These are phyloP conservation scores for Melanargia galathea DNA, from an alignment of 2,888 invertebrate genomes.

Conservation along the genomic window DNA sequence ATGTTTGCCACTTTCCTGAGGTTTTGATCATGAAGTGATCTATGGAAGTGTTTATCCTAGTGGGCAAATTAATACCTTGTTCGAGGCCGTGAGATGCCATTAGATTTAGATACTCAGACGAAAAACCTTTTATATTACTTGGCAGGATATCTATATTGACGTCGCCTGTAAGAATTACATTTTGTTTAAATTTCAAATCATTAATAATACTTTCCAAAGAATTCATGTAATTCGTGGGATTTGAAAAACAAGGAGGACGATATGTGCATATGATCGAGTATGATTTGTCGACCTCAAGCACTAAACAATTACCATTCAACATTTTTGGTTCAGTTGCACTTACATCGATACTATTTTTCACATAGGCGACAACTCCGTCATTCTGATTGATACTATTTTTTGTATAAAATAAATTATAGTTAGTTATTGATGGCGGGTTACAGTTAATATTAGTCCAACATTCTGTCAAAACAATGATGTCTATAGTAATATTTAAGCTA, in stretches of 20 bases:
- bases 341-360: background rate
- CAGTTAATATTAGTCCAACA: slow-evolving; percentile 9
- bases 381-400: slow-evolving; percentile 2
- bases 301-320: background rate
- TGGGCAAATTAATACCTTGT: slow-evolving; percentile 26
- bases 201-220: slow-evolving; percentile 4
- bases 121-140: slow-evolving; percentile 1
- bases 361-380: slow-evolving; percentile 2
- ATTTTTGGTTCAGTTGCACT: background rate
- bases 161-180: slow-evolving; percentile 30
- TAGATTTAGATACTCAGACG: slow-evolving; percentile 21
- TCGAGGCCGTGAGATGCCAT: slow-evolving; percentile 25
- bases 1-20: background rate
- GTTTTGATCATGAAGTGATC: slow-evolving; percentile 35
- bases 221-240: slow-evolving; percentile 5
- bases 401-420: background rate
- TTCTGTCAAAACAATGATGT: background rate
- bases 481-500: background rate
- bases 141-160: slow-evolving; percentile 30
- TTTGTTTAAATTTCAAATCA: slow-evolving; percentile 4
- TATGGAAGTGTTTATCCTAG: slow-evolving; percentile 28
- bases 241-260: slow-evolving; percentile 3
- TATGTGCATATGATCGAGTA: slow-evolving; percentile 1
- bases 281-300: background rate
- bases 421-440: slow-evolving; percentile 1